Base-by-base conservation (phyloP, 2,888 invertebrate genomes). In the Trichogramma dendrolimi region DNA sequence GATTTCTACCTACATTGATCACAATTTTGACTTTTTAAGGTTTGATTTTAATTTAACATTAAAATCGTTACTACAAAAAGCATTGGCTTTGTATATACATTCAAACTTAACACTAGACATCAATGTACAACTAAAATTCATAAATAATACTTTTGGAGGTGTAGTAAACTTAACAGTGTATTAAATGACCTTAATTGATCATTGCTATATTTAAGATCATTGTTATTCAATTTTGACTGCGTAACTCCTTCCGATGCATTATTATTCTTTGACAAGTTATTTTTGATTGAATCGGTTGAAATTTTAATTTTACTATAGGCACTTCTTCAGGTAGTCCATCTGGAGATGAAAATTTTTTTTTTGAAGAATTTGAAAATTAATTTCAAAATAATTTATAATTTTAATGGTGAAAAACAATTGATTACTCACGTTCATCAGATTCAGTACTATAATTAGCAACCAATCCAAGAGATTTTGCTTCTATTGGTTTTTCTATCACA, bases 161-260 rank as follows among this genome's bases (percentile, higher is more conserved):
- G 83, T 68, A 96, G 92, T n/a, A n/a, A n/a, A n/a, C n/a, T n/a
- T 60, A 96, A 80, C 40, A 96, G 78, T 74, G 86, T 88, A 70
- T 88, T 85, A 55, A 91, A 79, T 67, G 91, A 80, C 53, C 69
- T 68, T 10, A 69, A 65, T 47, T 69, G 68, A 50, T 65, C 66
- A 47, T 59, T 65, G 38, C 61, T 61, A 39, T 40, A 48, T 10
- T 51, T 54, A 38, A 11, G 27, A 47, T 64, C 54, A 10, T 14
- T 59, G 11, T 27, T 2, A 27, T 2, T 27, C 27, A 2, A 27
- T 27, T 27, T 1, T 27, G 27, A 3, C 27, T 27, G 27, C 27
- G 44, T 53, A 44, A 11, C 47, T 44, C 48, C 38, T 51, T 67
- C 5, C 54, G 54, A 27, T 27, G 27, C 27, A 27, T 27, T 27